Conservation (phyloP, 2,797 vertebrate genomes). For the Microtus californicus region DNA sequence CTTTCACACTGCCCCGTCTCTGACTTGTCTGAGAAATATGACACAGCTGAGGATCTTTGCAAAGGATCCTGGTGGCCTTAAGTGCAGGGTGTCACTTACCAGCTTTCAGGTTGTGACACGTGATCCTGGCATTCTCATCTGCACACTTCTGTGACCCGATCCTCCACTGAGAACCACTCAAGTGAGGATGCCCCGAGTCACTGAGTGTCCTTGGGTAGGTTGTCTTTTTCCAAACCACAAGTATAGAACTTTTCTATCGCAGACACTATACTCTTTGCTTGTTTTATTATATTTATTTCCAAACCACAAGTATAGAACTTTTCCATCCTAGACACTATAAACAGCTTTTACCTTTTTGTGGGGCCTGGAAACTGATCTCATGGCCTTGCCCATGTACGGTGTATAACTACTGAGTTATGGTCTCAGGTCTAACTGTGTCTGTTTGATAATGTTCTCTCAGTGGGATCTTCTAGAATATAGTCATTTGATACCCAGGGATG, state of each 20-base stretch:
- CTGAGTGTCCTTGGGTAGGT: neutral
- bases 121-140: neutral
- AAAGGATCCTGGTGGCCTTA: neutral
- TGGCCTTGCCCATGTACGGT: neutral
- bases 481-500: neutral
- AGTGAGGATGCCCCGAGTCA: neutral
- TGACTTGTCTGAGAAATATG: neutral
- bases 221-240: neutral
- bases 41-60: neutral
- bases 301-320: neutral
- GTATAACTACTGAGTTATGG: no score
- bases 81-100: neutral
- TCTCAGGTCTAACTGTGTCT: neutral
- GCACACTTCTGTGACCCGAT: neutral
- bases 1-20: neutral
- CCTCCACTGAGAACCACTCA: neutral
- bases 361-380: neutral
- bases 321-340: neutral
- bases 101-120: neutral
- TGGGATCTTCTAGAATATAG: neutral
- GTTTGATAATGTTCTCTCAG: neutral
- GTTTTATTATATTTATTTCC: neutral
- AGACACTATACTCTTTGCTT: neutral
- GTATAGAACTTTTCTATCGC: neutral
- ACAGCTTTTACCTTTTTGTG: neutral